These are phyloP conservation scores for Drosophila repletoides DNA, from an alignment of 1,140 invertebrate species.

Conservation along the genomic window DNA sequence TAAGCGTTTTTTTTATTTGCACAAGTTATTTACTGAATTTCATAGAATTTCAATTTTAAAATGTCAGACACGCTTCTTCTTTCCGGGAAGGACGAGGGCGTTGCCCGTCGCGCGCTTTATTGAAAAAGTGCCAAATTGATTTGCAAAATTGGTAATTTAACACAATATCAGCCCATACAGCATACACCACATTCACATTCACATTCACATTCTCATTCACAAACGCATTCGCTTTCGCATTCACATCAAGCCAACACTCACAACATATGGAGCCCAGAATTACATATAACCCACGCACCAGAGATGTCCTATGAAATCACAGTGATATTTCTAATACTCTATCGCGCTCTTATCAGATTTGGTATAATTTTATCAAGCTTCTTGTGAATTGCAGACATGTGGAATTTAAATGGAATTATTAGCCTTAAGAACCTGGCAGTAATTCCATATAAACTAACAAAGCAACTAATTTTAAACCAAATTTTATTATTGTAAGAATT, in stretches of 20 bases:
- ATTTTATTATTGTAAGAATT: too few relatives aligned
- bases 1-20: constrained; percentile 54
- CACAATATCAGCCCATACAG: constrained; percentile 41
- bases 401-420: too few relatives aligned
- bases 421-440: too few relatives aligned
- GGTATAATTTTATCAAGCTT: too few relatives aligned
- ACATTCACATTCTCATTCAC: not conserved
- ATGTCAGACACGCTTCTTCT: constrained; percentile 36
- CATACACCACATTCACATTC: not conserved
- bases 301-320: constrained; percentile 8
- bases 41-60: constrained; percentile 63
- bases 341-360: too few relatives aligned
- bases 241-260: not conserved
- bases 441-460: too few relatives aligned
- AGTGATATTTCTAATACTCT: too few relatives aligned
- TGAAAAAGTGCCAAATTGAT: constrained; percentile 47
- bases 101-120: constrained; percentile 16
- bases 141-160: constrained; percentile 54
- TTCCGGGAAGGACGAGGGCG: too few relatives aligned
- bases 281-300: not conserved
- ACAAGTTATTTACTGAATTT: constrained; percentile 35
- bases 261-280: too few relatives aligned
- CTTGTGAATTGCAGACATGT: too few relatives aligned
- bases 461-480: too few relatives aligned
- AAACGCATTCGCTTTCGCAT: not conserved